Evolutionary conservation across 2,113 vertebrate species (phyloP), one percentile per base, ranked within the genome.

Genomic region (Anoura caudifer): DNA sequence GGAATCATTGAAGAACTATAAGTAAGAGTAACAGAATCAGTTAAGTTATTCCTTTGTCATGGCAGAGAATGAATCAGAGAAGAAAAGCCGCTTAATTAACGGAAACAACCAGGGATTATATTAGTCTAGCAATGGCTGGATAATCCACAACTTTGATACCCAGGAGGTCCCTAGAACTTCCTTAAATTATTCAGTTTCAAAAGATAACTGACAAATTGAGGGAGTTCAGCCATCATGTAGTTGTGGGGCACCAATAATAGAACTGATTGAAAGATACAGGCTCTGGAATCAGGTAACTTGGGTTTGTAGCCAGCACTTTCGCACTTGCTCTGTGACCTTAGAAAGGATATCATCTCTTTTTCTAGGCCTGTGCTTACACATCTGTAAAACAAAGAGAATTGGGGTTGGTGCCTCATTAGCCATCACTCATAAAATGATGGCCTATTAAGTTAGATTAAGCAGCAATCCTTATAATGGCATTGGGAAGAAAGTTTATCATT

Each of bases 1-100:
- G 4, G 11, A 79, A 41, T 54, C 69, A 87, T 2, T 88, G 31
- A 81, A 90, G 22, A 91, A 81, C 43, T 92, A 59, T 85, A 73
- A 72, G 1, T 20, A 70, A 70, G 11, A 63, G 52, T 63, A 75
- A 80, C 20, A 69, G 36, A 61, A 82, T 73, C 26, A 33, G 12
- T 73, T 73, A 26, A 70, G 7, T 38, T 73, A 61, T 90, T 93
- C 47, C 41, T 65, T 4, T 52, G 63, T 5, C 11, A 43, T 38
- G 4, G 22, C 5, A 85, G 63, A 47, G 7, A 3, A 28, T 87
- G 7, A 15, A 72, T 63, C 36, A 70, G 63, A 90, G 31, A 75
- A 67, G 3, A 61, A 83, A 19, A 14, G 19, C 19, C 72, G 9
- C 6, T 61, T 28, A 33, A 3, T 12, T 4, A 80, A 38, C 19